phyloP scores from a whole-genome alignment of 2,797 vertebrate genomes.

The Mareca strepera region DNA sequence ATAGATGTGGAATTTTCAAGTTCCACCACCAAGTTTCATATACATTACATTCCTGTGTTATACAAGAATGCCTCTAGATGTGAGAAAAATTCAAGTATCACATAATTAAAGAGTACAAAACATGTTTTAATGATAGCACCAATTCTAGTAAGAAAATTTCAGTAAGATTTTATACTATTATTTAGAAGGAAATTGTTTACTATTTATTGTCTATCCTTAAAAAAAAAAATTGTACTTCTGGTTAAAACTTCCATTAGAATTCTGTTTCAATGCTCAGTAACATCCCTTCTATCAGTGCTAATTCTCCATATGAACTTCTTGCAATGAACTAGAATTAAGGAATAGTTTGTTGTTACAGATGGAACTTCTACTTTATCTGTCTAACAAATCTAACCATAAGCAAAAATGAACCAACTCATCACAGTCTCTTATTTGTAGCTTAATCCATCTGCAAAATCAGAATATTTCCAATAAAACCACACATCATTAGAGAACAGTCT shows the following conservation, averaged over 20 bases:
- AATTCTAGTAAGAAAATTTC: not conserved
- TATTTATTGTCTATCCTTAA: not conserved
- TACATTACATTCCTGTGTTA: not conserved
- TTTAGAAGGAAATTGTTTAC: not conserved
- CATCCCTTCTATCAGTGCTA: not conserved
- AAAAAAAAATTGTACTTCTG: not conserved
- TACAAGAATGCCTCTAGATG: not conserved
- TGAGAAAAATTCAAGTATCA: not conserved
- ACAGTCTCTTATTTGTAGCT: not conserved
- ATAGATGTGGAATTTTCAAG: not conserved
- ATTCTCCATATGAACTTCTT: not conserved
- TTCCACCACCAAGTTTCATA: not conserved
- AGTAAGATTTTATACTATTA: not conserved
- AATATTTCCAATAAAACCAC: not conserved
- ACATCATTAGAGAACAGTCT: not conserved
- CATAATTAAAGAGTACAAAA: not conserved
- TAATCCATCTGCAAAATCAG: not conserved
- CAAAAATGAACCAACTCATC: not conserved
- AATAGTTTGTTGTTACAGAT: not conserved
- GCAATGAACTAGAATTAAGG: not conserved
- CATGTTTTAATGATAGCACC: not conserved
- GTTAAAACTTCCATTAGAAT: not conserved
- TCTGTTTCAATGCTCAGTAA: not conserved
- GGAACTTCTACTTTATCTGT: not conserved
- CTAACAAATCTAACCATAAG: not conserved